Percentiles rank a stretch among this genome's conserved stretches.
Evolutionary conservation across 1,140 invertebrate genomes (phyloP).

Genomic region (Chrysomallon squamiferum): DNA sequence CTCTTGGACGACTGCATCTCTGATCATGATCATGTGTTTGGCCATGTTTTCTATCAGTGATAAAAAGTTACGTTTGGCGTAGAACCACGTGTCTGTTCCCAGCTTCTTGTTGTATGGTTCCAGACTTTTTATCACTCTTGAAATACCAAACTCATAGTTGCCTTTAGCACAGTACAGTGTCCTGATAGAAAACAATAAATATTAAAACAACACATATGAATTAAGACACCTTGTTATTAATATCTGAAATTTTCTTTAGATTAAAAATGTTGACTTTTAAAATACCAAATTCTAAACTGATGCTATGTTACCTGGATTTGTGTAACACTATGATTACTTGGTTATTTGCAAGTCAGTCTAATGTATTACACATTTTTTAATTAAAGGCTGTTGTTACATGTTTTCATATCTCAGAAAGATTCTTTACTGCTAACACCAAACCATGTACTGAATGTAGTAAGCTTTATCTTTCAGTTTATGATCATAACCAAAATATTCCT

Average conservation of each 20-base stretch:
- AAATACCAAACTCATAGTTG: constrained; percentile 99
- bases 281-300: constrained; percentile 2
- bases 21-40: constrained; percentile 89
- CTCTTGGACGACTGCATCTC: constrained; percentile 87
- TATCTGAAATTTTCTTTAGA: background rate
- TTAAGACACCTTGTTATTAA: no score
- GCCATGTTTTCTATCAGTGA: constrained; percentile 91
- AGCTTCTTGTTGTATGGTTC: constrained; percentile 96
- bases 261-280: background rate
- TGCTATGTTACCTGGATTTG: no score
- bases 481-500: no score
- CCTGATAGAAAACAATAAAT: constrained; percentile 45
- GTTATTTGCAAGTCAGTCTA: no score
- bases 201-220: constrained; percentile 1
- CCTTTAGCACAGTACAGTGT: constrained; percentile 98
- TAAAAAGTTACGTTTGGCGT: constrained; percentile 92
- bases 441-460: no score
- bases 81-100: constrained; percentile 97
- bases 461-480: no score
- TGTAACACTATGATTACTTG: no score
- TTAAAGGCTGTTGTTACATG: no score
- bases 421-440: no score
- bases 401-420: no score
- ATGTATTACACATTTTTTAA: no score
- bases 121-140: constrained; percentile 93